Evolutionary conservation across 1,140 invertebrate genomes (phyloP).

Genomic region (Brachionus sp.): DNA sequence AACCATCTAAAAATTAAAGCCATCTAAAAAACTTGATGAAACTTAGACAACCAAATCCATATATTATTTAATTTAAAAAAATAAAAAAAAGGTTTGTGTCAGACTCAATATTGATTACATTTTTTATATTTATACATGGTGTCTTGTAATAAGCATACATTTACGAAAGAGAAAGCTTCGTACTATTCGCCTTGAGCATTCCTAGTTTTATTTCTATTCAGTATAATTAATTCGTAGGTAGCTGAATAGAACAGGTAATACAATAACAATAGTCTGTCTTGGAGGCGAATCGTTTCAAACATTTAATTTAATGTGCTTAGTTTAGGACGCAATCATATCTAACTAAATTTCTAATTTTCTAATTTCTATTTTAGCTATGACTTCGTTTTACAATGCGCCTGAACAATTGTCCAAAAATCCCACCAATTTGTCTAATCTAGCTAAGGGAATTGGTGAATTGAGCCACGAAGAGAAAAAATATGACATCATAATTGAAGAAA

Average conservation of each 20-base stretch:
- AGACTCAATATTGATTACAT: background rate
- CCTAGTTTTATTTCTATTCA: background rate
- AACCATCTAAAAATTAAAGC: background rate
- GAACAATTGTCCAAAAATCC: slow-evolving; percentile 14
- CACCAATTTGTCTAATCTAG: slow-evolving; percentile 5
- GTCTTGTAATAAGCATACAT: background rate
- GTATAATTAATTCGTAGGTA: background rate
- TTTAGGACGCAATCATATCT: slow-evolving; percentile 28
- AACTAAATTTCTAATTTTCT: background rate
- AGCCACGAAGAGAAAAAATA: slow-evolving; percentile 18
- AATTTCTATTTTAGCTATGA: background rate
- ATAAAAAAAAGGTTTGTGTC: background rate
- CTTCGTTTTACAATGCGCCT: background rate
- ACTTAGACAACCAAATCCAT: background rate
- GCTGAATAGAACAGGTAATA: slow-evolving; percentile 11
- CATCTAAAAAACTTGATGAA: background rate
- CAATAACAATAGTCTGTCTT: background rate
- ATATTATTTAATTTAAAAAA: background rate
- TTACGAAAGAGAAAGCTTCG: slow-evolving; percentile 7
- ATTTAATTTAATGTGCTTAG: background rate
- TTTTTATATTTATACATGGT: background rate
- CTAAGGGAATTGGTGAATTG: slow-evolving; percentile 11
- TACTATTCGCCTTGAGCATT: background rate
- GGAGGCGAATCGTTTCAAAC: slow-evolving; percentile 15
- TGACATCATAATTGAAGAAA: slow-evolving; percentile 2